A percentile compares a stretch with the other conserved stretches of the same genome.
These are phyloP conservation scores for Chouioia cunea DNA, from an alignment of 2,888 invertebrate species.

Conservation along the genomic window DNA sequence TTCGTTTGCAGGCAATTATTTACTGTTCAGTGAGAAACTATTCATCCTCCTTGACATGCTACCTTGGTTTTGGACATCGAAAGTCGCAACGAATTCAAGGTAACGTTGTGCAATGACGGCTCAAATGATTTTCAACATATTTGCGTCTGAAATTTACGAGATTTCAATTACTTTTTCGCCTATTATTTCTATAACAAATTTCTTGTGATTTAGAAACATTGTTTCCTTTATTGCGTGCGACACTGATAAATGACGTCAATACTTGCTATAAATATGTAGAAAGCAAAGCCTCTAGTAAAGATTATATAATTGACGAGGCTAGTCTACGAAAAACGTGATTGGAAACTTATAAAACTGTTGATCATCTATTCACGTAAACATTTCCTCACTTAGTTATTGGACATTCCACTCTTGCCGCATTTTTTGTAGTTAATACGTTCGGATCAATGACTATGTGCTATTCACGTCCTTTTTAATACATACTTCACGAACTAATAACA, in stretches of 20 bases:
- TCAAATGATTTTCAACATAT: no score
- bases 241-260: no score
- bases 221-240: not conserved
- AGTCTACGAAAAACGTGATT: conserved; percentile 3
- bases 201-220: not conserved
- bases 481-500: no score
- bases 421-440: not conserved
- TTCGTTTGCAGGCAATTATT: no score
- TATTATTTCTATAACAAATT: conserved; percentile 16
- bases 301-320: not conserved
- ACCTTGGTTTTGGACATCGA: conserved; percentile 23
- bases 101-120: conserved; percentile 35
- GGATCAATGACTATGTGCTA: not conserved
- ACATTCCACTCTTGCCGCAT: conserved; percentile 9
- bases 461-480: no score
- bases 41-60: conserved; percentile 32
- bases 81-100: conserved; percentile 40
- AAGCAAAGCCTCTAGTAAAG: conserved; percentile 2
- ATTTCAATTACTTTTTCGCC: conserved; percentile 9
- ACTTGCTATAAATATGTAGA: not conserved
- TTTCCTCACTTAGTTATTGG: not conserved
- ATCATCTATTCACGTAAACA: no score
- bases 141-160: not conserved
- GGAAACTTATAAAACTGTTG: not conserved
- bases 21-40: conserved; percentile 13